phyloP scores from a whole-genome alignment of 2,797 vertebrate genomes.

The Hemibagrus guttatus region DNA sequence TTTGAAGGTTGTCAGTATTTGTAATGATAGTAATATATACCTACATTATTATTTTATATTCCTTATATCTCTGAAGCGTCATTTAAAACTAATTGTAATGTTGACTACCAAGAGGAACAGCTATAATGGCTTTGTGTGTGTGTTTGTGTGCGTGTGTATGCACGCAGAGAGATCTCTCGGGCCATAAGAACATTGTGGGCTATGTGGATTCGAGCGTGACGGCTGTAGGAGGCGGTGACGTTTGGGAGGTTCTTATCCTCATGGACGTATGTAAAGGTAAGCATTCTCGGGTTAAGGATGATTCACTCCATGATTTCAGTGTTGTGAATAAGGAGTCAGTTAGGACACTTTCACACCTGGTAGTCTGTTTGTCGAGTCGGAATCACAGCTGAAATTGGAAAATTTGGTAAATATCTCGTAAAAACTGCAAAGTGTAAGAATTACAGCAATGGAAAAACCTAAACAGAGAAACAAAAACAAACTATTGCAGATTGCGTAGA shows the following conservation, averaged over 20 bases:
- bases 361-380: not conserved
- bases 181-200: slow-evolving; percentile 97
- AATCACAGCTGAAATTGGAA: not conserved
- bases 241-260: slow-evolving; percentile 97
- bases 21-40: not conserved
- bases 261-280: slow-evolving; percentile 97
- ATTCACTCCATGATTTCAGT: not conserved
- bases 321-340: not conserved
- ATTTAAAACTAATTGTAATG: not conserved
- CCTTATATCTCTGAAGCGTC: not conserved
- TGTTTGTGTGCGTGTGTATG: not conserved
- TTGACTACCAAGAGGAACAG: not conserved
- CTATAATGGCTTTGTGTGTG: not conserved
- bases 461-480: no score
- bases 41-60: not conserved
- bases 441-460: not conserved
- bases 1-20: not conserved
- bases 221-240: slow-evolving; percentile 88
- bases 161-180: slow-evolving; percentile 88
- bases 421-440: no score
- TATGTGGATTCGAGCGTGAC: slow-evolving; percentile 96
- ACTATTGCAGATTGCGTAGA: not conserved
- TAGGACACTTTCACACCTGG: not conserved
- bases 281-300: slow-evolving; percentile 35
- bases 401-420: not conserved